Conservation (phyloP, 2,113 vertebrate genomes). For the Lethenteron camtschaticum region DNA sequence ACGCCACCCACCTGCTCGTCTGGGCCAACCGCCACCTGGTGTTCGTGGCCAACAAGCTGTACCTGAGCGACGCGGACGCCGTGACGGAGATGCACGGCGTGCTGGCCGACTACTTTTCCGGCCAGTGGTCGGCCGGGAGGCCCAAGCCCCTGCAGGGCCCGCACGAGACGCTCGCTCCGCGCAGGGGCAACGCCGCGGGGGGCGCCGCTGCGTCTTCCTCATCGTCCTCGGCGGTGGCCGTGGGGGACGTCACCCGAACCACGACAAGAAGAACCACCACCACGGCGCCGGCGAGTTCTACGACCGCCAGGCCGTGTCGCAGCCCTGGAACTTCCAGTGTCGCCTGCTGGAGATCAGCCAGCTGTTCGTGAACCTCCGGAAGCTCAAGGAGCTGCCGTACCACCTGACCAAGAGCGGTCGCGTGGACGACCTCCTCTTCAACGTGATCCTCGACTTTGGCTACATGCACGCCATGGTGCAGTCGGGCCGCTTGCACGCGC, state of each 20-base stretch:
- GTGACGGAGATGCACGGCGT: conserved; percentile 81
- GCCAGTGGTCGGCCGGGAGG: conserved; percentile 75
- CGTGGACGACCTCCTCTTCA: conserved; percentile 71
- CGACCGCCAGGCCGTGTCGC: conserved; percentile 75
- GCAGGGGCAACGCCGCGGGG: too few relatives aligned
- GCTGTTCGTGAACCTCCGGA: conserved; percentile 92
- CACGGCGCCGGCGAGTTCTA: conserved; percentile 56
- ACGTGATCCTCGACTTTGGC: conserved; percentile 96
- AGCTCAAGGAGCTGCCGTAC: conserved; percentile 82
- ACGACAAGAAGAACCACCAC: conserved; percentile 37
- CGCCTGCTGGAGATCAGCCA: conserved; percentile 85
- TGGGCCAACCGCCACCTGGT: conserved; percentile 95
- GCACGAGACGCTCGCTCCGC: background rate
- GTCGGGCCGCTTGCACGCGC: conserved; percentile 86
- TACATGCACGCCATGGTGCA: conserved; percentile 99
- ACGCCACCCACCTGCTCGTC: conserved; percentile 63
- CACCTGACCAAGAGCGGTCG: conserved; percentile 70
- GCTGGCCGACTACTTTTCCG: conserved; percentile 84
- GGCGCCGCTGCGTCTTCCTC: background rate
- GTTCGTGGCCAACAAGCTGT: conserved; percentile 82
- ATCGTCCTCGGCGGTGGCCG: conserved; percentile 17
- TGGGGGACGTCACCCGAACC: conserved; percentile 40
- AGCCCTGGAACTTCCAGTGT: conserved; percentile 97
- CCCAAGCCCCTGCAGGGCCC: conserved; percentile 40
- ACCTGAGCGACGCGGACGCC: conserved; percentile 57